Evolutionary conservation across 1,140 invertebrate genomes (phyloP), one percentile per base, ranked within the genome.

Genomic region (Drosophila novamexicana): DNA sequence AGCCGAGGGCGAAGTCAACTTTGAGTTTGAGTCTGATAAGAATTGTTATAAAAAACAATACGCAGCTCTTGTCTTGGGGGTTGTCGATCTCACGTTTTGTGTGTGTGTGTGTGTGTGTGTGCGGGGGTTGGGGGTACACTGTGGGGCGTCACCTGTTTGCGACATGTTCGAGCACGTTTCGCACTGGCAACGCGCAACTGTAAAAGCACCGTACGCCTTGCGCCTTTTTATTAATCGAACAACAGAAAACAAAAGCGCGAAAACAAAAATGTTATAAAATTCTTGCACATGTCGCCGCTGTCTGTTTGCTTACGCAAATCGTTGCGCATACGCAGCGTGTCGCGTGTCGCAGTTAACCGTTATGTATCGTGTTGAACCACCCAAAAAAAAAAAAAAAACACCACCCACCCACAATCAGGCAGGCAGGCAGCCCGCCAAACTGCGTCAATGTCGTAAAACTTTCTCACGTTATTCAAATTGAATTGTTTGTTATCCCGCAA

Each of bases 391-490:
- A 37, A 14, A 32, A 14, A 32, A 14, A 5, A 18, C 10, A 40
- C 58, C 61, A 36, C 62, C 66, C 71, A 63, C 18, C 54, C 22
- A 47, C 16, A 7, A 37, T 22, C 52, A n/a, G 16, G 36, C 52
- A n/a, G 16, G 10, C 4, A 32, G 16, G 9, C 63, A 22, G 34
- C 36, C 52, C 29, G 36, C 14, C 44, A n/a, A 77, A 68, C 54
- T 88, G 73, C 83, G 83, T 88, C 83, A 88, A 73, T 69, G 84
- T 83, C 76, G 54, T 88, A 80, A 86, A 89, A 80, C 58, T 77
- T 89, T 88, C 83, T 83, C 83, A 88, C 83, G 83, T 88, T 89
- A 88, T 65, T 88, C 84, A 86, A 88, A 85, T 58, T 68, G 40
- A 84, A 50, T 67, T 75, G 81, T 57, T 72, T 57, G 56, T 80